Percentiles rank a stretch among this genome's conserved stretches.
These are phyloP conservation scores for Agrochola macilenta DNA, from an alignment of 2,888 invertebrate genomes.

Conservation along the genomic window DNA sequence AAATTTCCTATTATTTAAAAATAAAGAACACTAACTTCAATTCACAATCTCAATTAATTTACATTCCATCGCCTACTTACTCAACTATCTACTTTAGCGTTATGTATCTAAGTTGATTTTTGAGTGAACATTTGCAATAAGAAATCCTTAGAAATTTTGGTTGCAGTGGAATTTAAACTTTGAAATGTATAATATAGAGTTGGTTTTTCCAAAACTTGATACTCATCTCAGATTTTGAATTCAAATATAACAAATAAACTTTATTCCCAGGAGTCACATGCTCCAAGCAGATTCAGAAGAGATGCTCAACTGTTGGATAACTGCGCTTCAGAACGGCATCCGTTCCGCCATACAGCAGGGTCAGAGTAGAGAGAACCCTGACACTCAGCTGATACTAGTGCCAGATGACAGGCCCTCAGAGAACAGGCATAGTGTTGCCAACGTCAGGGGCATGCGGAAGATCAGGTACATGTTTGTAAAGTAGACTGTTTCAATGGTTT, in stretches of 20 bases:
- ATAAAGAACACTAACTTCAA: too few relatives aligned
- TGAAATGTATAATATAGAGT: neutral
- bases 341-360: constrained; percentile 95
- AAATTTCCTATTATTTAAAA: neutral
- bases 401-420: constrained; percentile 77
- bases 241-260: neutral
- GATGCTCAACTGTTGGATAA: constrained; percentile 96
- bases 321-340: constrained; percentile 96
- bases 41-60: neutral
- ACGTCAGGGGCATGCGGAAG: constrained; percentile 80
- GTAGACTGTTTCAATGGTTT: neutral
- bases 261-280: constrained; percentile 95
- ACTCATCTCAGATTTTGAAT: neutral
- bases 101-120: constrained; percentile 3
- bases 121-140: neutral
- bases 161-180: neutral
- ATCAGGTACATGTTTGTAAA: constrained; percentile 68
- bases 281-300: constrained; percentile 99
- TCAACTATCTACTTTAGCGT: neutral
- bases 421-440: constrained; percentile 68
- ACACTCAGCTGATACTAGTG: constrained; percentile 83
- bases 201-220: neutral
- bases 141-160: neutral
- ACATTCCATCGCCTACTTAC: neutral
- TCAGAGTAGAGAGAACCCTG: constrained; percentile 86